Evolutionary conservation across 2,797 vertebrate species (phyloP).

Genomic region (Muscicapa striata): DNA sequence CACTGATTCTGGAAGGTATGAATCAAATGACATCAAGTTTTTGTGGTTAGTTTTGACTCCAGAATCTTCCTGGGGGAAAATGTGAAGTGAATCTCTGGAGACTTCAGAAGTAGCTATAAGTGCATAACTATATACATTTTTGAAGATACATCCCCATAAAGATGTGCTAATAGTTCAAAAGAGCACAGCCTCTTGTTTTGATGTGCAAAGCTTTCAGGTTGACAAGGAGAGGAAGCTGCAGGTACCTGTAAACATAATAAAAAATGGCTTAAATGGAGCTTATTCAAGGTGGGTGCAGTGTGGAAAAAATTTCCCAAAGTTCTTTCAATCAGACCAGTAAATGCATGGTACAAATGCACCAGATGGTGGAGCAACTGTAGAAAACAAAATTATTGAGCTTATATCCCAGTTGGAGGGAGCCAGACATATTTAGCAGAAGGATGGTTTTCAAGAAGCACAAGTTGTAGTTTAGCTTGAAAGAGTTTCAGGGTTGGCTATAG

Average conservation of each 20-base stretch:
- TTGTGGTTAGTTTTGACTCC: not conserved
- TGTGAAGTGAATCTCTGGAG: not conserved
- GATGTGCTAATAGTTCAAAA: not conserved
- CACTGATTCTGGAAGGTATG: not conserved
- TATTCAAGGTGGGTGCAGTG: not conserved
- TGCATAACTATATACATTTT: not conserved
- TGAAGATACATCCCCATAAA: not conserved
- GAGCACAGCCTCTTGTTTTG: not conserved
- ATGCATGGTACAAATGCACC: not conserved
- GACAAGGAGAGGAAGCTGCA: not conserved
- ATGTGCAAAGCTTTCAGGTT: not conserved
- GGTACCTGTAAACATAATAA: not conserved
- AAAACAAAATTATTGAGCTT: not conserved
- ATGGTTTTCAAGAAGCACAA: not conserved
- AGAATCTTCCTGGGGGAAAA: not conserved
- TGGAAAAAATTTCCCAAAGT: not conserved
- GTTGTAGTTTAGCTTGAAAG: not conserved
- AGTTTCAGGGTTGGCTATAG: not conserved
- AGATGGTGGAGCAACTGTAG: conserved; percentile 8
- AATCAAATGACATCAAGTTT: not conserved
- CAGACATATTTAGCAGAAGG: not conserved
- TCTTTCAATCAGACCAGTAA: not conserved
- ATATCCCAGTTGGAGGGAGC: not conserved
- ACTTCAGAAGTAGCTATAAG: not conserved
- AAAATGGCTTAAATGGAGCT: not conserved